These are phyloP conservation scores for Mythimna vitellina DNA, from an alignment of 2,888 invertebrate genomes.

Conservation along the genomic window DNA sequence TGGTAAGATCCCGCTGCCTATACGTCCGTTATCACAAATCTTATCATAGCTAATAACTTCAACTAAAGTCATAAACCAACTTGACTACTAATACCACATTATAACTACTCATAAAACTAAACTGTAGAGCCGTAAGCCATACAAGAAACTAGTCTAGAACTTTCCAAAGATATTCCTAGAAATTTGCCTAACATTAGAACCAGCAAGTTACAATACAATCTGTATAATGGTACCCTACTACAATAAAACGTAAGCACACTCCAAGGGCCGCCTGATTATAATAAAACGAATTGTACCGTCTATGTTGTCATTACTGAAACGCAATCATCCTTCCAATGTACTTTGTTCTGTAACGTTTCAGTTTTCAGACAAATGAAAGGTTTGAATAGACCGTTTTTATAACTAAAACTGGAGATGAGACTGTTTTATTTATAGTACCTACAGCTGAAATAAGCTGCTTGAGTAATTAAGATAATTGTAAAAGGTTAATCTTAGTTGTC, in stretches of 20 bases:
- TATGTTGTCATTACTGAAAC: slow-evolving; percentile 54
- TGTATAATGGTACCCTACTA: slow-evolving; percentile 42
- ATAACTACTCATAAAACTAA: slow-evolving; percentile 10
- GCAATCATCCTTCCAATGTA: slow-evolving; percentile 51
- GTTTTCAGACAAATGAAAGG: slow-evolving; percentile 44
- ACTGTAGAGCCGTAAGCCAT: not conserved
- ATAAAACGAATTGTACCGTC: slow-evolving; percentile 61
- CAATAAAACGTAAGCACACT: slow-evolving; percentile 59
- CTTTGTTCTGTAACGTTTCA: slow-evolving; percentile 28
- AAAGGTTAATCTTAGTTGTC: not conserved
- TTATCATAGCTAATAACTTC: not conserved
- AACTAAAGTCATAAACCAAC: slow-evolving; percentile 15
- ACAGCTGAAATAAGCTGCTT: not conserved
- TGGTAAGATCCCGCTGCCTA: not conserved
- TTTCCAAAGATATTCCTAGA: slow-evolving; percentile 17
- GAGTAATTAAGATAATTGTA: not conserved
- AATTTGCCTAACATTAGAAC: slow-evolving; percentile 33
- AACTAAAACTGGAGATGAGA: slow-evolving; percentile 33
- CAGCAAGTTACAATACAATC: slow-evolving; percentile 58
- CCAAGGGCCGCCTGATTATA: slow-evolving; percentile 60
- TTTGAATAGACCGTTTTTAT: slow-evolving; percentile 28
- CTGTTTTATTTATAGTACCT: not conserved
- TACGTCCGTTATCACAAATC: not conserved
- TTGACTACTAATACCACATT: not conserved
- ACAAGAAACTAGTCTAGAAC: slow-evolving; percentile 16